phyloP scores from a whole-genome alignment of 1,140 invertebrate genomes.

The Pseudomyrmex sp. region DNA sequence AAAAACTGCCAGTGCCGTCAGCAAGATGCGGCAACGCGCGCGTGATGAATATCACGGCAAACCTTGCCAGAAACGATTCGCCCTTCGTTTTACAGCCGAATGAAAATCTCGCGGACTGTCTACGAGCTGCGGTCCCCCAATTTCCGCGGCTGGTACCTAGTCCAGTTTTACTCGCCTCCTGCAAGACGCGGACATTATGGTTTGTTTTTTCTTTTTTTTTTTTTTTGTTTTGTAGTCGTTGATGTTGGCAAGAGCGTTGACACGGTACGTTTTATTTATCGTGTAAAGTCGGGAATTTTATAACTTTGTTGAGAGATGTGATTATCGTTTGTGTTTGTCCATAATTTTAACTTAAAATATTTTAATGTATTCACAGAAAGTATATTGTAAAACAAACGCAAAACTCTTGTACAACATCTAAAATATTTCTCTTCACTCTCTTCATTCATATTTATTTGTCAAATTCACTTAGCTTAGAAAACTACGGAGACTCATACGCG shows the following conservation, averaged over 20 bases:
- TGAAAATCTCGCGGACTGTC: background rate
- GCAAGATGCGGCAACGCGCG: background rate
- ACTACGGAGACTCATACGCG: background rate
- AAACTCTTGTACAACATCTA: background rate
- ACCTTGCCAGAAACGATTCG: background rate
- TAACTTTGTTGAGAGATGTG: too few species aligned
- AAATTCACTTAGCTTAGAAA: background rate
- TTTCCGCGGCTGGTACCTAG: background rate
- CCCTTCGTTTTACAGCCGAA: background rate
- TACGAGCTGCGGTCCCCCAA: background rate
- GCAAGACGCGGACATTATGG: background rate
- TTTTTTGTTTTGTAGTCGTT: background rate
- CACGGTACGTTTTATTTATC: background rate
- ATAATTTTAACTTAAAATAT: too few species aligned
- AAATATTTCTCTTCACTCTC: too few species aligned
- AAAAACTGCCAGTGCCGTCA: constrained; percentile 62
- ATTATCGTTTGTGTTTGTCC: too few species aligned
- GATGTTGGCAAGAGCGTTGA: too few species aligned
- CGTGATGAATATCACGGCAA: constrained; percentile 20
- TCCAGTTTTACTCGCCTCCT: too few species aligned
- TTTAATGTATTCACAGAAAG: too few species aligned
- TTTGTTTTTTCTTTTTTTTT: too few species aligned
- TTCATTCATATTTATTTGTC: background rate
- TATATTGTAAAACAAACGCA: background rate
- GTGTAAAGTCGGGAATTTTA: too few species aligned